Evolutionary conservation across 2,797 vertebrate genomes (phyloP).

Genomic region (Scolopax bukidnonensis): DNA sequence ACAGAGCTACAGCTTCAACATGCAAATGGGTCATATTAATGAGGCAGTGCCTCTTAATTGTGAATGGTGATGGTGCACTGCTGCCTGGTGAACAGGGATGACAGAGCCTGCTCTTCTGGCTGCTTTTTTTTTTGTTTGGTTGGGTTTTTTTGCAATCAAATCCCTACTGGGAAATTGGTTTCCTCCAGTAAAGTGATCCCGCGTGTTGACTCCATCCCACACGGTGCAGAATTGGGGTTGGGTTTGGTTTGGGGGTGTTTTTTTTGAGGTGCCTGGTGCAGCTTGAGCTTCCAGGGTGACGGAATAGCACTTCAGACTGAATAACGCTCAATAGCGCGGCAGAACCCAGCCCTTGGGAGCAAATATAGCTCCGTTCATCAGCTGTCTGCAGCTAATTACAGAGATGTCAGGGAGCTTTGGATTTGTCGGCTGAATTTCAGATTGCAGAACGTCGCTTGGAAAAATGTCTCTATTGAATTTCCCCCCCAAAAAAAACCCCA

Average conservation of each 20-base stretch:
- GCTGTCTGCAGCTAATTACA: neutral
- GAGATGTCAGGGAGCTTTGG: neutral
- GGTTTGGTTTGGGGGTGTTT: no score
- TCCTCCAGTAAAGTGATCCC: neutral
- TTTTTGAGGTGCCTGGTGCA: neutral
- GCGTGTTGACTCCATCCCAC: neutral
- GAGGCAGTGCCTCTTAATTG: neutral
- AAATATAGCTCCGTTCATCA: constrained; percentile 12
- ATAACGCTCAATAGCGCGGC: neutral
- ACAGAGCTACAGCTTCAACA: neutral
- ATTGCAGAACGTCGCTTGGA: neutral
- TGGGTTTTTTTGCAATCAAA: neutral
- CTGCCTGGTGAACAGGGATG: neutral
- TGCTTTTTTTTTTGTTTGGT: no score
- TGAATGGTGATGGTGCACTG: no score
- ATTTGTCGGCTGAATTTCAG: neutral
- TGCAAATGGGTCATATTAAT: neutral
- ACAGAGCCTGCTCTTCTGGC: neutral
- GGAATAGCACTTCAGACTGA: neutral
- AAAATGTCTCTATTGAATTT: neutral
- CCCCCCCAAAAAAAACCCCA: neutral
- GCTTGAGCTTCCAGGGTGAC: neutral
- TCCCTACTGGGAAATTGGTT: neutral
- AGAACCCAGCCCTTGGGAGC: neutral
- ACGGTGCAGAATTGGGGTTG: neutral